These are phyloP conservation scores for Diadegma fenestrale DNA, from an alignment of 2,888 invertebrate genomes.

Conservation along the genomic window DNA sequence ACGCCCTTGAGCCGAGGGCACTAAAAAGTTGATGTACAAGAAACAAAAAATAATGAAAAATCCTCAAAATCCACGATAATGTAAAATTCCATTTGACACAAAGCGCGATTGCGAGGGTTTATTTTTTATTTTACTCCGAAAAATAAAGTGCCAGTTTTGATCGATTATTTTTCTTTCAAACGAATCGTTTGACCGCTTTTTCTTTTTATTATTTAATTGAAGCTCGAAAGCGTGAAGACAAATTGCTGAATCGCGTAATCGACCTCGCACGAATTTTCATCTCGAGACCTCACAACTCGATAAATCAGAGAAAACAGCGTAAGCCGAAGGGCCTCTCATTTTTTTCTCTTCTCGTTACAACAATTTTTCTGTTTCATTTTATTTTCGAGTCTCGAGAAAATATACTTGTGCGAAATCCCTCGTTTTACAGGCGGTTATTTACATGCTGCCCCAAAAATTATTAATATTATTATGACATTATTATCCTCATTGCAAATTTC, in stretches of 20 bases:
- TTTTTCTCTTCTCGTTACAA: background rate
- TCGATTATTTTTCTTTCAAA: no score
- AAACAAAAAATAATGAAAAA: background rate
- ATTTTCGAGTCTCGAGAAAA: slow-evolving; percentile 76
- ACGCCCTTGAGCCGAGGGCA: slow-evolving; percentile 32
- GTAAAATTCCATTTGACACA: background rate
- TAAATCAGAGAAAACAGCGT: background rate
- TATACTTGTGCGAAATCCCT: slow-evolving; percentile 73
- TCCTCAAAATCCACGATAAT: background rate
- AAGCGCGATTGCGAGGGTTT: background rate
- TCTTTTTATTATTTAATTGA: background rate
- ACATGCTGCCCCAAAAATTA: slow-evolving; percentile 82
- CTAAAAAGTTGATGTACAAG: background rate
- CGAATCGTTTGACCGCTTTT: no score
- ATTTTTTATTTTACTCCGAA: background rate
- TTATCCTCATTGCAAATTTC: slow-evolving; percentile 47
- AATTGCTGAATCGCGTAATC: slow-evolving; percentile 52
- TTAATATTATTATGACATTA: slow-evolving; percentile 65
- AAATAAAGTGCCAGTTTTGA: background rate
- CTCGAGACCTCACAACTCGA: slow-evolving; percentile 48
- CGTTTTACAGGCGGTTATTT: slow-evolving; percentile 79
- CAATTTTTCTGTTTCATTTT: background rate
- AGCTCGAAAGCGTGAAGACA: slow-evolving; percentile 61
- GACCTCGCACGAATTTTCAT: slow-evolving; percentile 60
- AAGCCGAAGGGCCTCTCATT: background rate